These are phyloP conservation scores for Torymus texanus DNA, from an alignment of 2,888 invertebrate species.

Conservation along the genomic window DNA sequence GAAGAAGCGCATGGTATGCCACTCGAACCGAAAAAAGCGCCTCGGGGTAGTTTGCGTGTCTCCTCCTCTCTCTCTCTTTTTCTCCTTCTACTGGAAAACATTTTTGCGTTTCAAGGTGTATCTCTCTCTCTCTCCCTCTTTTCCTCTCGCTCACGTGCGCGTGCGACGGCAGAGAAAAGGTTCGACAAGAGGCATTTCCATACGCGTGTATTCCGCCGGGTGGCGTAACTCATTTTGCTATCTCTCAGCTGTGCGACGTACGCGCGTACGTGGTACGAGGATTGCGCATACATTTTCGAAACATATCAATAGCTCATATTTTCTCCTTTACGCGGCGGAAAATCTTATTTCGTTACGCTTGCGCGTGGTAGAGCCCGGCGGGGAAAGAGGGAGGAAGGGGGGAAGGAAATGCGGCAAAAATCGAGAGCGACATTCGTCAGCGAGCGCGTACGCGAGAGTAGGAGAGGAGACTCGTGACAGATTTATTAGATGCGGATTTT, in stretches of 20 bases:
- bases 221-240: conserved; percentile 41
- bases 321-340: conserved; percentile 24
- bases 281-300: conserved; percentile 33
- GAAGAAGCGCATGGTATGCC: neutral
- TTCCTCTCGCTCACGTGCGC: no score
- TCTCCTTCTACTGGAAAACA: conserved; percentile 11
- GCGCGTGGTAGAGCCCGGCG: neutral
- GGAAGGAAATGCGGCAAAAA: conserved; percentile 43
- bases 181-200: conserved; percentile 22
- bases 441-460: neutral
- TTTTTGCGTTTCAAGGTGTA: conserved; percentile 4
- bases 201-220: conserved; percentile 6
- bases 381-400: no score
- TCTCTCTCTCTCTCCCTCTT: no score
- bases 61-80: neutral
- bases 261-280: neutral
- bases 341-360: conserved; percentile 38
- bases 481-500: conserved; percentile 52
- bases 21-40: conserved; percentile 16
- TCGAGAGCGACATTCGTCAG: conserved; percentile 48
- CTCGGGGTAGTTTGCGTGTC: conserved; percentile 7
- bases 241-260: neutral
- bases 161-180: neutral
- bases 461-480: conserved; percentile 32
- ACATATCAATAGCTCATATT: conserved; percentile 47